These are phyloP conservation scores for Falco punctatus DNA, from an alignment of 2,113 vertebrate species.

Conservation along the genomic window DNA sequence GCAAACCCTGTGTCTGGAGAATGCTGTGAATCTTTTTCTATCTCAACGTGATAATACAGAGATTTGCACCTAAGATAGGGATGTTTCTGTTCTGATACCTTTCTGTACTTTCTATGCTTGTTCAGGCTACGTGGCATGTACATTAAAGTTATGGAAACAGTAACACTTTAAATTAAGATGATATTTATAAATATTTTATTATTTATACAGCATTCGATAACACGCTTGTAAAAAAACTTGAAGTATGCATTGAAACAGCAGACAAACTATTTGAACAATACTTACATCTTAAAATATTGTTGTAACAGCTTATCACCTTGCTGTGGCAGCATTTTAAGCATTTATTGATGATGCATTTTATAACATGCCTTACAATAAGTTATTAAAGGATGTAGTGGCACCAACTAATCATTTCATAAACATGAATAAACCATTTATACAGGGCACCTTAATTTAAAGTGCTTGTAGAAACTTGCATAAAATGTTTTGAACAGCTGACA, in stretches of 20 bases:
- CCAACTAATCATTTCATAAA: constrained; percentile 54
- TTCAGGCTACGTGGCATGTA: background rate
- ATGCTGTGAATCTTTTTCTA: background rate
- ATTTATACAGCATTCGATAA: constrained; percentile 33
- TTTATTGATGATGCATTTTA: constrained; percentile 60
- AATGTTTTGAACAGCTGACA: constrained; percentile 17
- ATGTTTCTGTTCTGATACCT: background rate
- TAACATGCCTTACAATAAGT: constrained; percentile 17
- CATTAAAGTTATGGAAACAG: constrained; percentile 24
- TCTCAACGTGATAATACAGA: background rate
- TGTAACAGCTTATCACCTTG: constrained; percentile 38
- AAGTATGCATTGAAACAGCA: background rate
- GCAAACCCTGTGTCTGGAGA: background rate
- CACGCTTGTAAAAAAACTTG: constrained; percentile 34
- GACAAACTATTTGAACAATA: constrained; percentile 44
- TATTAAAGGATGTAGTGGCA: constrained; percentile 42
- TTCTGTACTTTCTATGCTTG: background rate
- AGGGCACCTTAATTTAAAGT: constrained; percentile 37
- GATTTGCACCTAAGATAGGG: background rate
- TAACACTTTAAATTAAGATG: constrained; percentile 52
- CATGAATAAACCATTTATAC: constrained; percentile 31
- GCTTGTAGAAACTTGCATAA: constrained; percentile 40
- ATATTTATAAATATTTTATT: constrained; percentile 64
- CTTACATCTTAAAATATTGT: constrained; percentile 60
- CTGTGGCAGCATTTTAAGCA: constrained; percentile 46